Evolutionary conservation across 2,888 invertebrate species (phyloP), one percentile per base, ranked within the genome.

Genomic region (Chaitophorus viminalis): DNA sequence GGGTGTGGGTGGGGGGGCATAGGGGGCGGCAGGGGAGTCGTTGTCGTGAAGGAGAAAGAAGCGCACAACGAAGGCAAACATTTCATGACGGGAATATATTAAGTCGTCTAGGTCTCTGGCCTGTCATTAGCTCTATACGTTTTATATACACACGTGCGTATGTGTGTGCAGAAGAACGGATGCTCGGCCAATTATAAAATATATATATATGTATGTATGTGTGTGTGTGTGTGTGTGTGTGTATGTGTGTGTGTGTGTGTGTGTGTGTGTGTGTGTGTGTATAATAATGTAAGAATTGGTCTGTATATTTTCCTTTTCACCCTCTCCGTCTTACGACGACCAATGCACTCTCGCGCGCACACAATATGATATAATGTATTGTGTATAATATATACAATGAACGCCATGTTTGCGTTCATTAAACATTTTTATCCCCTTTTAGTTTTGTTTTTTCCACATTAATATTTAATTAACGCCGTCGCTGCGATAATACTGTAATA

Each of bases 361-460:
- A n/a, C n/a, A n/a, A n/a, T n/a, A n/a, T n/a, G n/a, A n/a, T n/a
- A n/a, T n/a, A n/a, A n/a, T n/a, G n/a, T n/a, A n/a, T n/a, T n/a
- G n/a, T n/a, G n/a, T n/a, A n/a, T n/a, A n/a, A n/a, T n/a, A n/a
- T n/a, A n/a, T n/a, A n/a, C n/a, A n/a, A n/a, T n/a, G 68, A 68
- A 65, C 85, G 85, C 85, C 85, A 85, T 85, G 85, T 85, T 85
- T 78, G 82, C 36, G 85, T 85, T 85, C 85, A 70, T 85, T 85
- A 77, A 85, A 31, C 65, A 31, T 31, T 76, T 77, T 68, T 39
- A n/a, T 9, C 1, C 8, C 52, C 25, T 70, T 14, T 82, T 72
- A 29, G 29, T 65, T 36, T 65, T 8, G 17, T 36, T 79, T 29
- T 17, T 46, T 82, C 74, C 74, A n/a, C n/a, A 52, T 72, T 72